Evolutionary conservation across 2,797 vertebrate species (phyloP).

Genomic region (Falco peregrinus): DNA sequence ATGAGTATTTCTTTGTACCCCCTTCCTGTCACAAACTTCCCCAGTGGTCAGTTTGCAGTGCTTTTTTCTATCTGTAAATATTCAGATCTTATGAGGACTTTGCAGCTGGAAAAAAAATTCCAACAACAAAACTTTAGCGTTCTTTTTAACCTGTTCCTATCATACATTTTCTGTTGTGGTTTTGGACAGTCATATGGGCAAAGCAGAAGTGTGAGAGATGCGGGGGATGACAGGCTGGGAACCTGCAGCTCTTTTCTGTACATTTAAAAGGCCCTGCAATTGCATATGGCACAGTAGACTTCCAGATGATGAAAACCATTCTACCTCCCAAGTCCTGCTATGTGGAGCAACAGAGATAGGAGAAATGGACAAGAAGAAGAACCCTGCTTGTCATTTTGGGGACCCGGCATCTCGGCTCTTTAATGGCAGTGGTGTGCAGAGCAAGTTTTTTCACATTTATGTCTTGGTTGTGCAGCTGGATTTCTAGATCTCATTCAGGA

Average conservation of each 20-base stretch:
- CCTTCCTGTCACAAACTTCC: neutral
- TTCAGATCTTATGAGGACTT: neutral
- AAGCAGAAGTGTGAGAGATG: neutral
- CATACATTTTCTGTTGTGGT: neutral
- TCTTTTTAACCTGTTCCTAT: neutral
- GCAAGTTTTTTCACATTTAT: neutral
- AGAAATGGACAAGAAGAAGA: neutral
- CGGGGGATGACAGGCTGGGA: neutral
- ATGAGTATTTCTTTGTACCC: neutral
- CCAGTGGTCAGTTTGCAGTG: neutral
- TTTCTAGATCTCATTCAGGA: neutral
- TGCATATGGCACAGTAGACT: neutral
- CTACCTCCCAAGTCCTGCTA: neutral
- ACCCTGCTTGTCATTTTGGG: rapidly evolving
- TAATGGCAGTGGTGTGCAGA: neutral
- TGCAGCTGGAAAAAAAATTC: neutral
- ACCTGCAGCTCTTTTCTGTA: neutral
- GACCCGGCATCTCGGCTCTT: neutral
- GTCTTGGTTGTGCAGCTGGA: rapidly evolving
- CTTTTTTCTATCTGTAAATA: neutral
- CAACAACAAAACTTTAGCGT: neutral
- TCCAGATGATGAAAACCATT: neutral
- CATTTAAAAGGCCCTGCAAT: neutral
- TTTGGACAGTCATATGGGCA: neutral
- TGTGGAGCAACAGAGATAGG: neutral